phyloP scores from a whole-genome alignment of 2,113 vertebrate species.

The Muntiacus muntjak region DNA sequence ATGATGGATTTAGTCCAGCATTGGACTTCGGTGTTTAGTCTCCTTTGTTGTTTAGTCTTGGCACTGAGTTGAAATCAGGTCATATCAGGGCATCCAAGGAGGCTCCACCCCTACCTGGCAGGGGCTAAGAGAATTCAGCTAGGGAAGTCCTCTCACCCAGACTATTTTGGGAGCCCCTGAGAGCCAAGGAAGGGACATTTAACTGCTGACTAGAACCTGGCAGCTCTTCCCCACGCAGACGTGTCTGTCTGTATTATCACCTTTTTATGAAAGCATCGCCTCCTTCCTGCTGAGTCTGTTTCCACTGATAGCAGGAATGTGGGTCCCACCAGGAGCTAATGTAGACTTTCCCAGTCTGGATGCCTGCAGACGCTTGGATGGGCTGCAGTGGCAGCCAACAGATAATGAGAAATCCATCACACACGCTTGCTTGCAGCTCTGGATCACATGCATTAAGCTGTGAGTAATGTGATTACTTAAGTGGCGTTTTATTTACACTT shows the following conservation, averaged over 20 bases:
- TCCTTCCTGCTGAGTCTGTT: neutral
- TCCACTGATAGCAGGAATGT: neutral
- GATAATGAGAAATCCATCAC: slow-evolving; percentile 66
- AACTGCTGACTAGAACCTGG: neutral
- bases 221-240: neutral
- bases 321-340: neutral
- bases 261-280: slow-evolving; percentile 14
- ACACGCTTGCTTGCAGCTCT: neutral
- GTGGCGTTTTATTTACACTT: slow-evolving; percentile 68
- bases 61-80: neutral
- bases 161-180: neutral
- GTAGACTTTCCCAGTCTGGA: neutral
- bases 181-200: neutral
- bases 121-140: neutral
- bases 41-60: neutral
- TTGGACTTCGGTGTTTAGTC: neutral
- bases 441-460: slow-evolving; percentile 21
- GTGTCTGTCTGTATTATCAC: slow-evolving; percentile 7
- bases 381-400: neutral
- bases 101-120: too few relatives aligned
- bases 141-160: neutral
- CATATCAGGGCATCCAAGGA: accelerated
- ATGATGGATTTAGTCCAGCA: neutral
- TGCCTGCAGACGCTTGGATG: neutral
- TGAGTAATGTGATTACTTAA: slow-evolving; percentile 67